Conservation (phyloP, 2,888 invertebrate genomes). For the Ptychoptera contaminata region DNA sequence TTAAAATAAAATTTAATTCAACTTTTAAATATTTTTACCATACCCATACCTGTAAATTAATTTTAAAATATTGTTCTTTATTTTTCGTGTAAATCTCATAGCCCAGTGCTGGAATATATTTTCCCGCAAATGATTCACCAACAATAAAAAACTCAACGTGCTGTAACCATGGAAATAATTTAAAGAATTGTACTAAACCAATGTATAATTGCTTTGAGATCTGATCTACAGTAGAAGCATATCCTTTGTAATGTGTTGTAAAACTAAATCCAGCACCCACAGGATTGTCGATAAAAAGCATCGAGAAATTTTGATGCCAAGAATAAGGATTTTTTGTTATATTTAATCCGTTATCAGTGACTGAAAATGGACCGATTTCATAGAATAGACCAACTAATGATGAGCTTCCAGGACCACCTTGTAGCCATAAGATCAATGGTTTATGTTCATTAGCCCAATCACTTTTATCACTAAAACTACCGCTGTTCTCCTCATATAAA, state of each 20-base stretch:
- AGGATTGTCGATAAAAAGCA: conserved; percentile 51
- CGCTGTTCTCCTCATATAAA: conserved; percentile 28
- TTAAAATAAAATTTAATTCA: neutral
- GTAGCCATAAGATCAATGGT: conserved; percentile 42
- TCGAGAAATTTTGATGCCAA: conserved; percentile 45
- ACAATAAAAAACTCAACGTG: conserved; percentile 45
- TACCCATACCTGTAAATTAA: conserved; percentile 33
- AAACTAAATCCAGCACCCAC: conserved; percentile 52
- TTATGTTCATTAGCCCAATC: conserved; percentile 31
- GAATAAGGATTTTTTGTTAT: conserved; percentile 36
- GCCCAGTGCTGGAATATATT: conserved; percentile 36
- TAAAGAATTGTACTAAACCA: conserved; percentile 45
- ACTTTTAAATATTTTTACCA: neutral
- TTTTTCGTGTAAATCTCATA: conserved; percentile 13
- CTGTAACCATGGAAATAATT: conserved; percentile 41
- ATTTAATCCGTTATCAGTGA: conserved; percentile 29
- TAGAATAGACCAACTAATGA: conserved; percentile 41
- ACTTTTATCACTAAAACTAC: conserved; percentile 32
- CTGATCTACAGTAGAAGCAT: conserved; percentile 42
- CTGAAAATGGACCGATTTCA: conserved; percentile 45
- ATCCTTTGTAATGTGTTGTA: conserved; percentile 41
- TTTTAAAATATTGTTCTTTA: conserved; percentile 24
- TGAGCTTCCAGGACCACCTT: conserved; percentile 42
- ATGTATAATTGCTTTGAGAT: conserved; percentile 46
- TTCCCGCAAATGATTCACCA: conserved; percentile 50